Base-by-base conservation (phyloP, 2,888 invertebrate species). In the Phrixothrix hirtus region DNA sequence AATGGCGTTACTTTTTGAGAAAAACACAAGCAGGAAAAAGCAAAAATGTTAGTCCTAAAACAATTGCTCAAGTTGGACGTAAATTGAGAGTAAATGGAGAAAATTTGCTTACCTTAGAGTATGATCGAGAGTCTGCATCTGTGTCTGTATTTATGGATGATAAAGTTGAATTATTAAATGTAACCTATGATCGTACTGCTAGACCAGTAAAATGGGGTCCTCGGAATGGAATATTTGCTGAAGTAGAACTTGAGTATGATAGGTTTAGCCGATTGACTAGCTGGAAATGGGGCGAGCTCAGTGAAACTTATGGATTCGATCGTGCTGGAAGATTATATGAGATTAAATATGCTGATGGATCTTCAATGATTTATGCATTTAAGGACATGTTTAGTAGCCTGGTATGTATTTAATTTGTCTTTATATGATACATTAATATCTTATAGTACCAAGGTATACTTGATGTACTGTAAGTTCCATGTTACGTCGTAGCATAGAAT, bases 261-360 rank as follows among this genome's bases (percentile, higher is more conserved):
- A 81, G 94, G 58, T 93, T 92, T 69, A 94, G 95, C 55, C 82
- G 94, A 62, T 75, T 95, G 35, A 89, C 88, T 1, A 88, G 87
- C 62, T 95, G 95, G 95, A 89, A 87, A 65, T 95, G 95, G 89
- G 95, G 95, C 14, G 89, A 92, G 56, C 79, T 95, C 3, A 89
- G 88, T 66, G 95, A 95, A 78, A 89, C 87, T 0, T 94, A 95
- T 64, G 88, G 88, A 1, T 96, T 95, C 65, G 95, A 95, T 69
- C 81, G 92, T 67, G 89, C 91, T 45, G 95, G 95, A 5, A 83
- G 95, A 62, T 77, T 97, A 11, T 89, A 88, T 62, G 94, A 95
- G 75, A 93, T 94, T 52, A 88, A 89, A 63, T 92, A 94, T 68
- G 90, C 92, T 2, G 95, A 95, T 72, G 91, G 92, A 1, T 92